Conservation (phyloP, 2,797 vertebrate species). For the Lacerta agilis region DNA sequence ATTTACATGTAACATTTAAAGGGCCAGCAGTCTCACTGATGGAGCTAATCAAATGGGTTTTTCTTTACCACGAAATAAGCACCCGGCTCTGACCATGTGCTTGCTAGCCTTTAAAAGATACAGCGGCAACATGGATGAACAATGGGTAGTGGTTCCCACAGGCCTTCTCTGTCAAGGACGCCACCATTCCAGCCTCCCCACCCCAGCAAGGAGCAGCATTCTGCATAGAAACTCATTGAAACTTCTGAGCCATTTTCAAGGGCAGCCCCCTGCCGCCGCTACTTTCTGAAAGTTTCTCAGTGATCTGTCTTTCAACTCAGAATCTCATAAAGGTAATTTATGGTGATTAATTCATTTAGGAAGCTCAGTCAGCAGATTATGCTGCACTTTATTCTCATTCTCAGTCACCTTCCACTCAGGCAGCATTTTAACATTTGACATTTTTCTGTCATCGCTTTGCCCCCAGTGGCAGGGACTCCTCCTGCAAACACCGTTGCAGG, state of each 20-base stretch:
- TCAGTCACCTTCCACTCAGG: conserved; percentile 33
- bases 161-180: neutral
- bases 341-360: conserved; percentile 65
- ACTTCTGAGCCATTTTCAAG: neutral
- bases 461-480: conserved; percentile 33
- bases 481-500: neutral
- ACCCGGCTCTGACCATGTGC: too few relatives aligned
- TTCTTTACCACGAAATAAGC: neutral
- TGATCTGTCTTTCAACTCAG: conserved; percentile 40
- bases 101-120: neutral
- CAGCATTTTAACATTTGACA: conserved; percentile 37
- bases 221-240: too few relatives aligned
- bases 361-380: conserved; percentile 46
- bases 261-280: neutral
- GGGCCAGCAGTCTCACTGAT: neutral
- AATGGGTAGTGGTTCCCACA: neutral
- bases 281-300: conserved; percentile 36
- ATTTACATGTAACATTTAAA: too few relatives aligned
- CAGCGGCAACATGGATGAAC: too few relatives aligned
- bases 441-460: conserved; percentile 44
- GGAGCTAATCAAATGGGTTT: neutral
- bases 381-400: conserved; percentile 46
- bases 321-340: conserved; percentile 52
- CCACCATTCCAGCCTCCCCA: neutral
- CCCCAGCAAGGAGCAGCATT: neutral